Percentiles rank a stretch among this genome's conserved stretches.
These are phyloP conservation scores for Fulmarus glacialis DNA, from an alignment of 2,113 vertebrate species.

Conservation along the genomic window DNA sequence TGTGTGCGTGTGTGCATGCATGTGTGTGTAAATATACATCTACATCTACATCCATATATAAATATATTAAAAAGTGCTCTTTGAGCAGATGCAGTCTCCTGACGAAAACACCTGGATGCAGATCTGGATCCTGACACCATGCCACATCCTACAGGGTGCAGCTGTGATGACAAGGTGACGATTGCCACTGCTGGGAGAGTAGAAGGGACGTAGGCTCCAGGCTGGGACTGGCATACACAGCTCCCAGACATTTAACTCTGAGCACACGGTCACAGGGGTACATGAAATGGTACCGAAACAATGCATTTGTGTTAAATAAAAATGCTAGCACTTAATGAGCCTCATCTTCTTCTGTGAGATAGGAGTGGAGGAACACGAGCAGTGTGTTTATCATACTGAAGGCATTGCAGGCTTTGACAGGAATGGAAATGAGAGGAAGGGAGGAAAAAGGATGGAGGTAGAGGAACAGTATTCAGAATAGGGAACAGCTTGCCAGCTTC, in stretches of 20 bases:
- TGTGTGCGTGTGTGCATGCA: too few relatives aligned
- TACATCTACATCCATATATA: too few relatives aligned
- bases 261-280: neutral
- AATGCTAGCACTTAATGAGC: neutral
- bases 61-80: fast-evolving
- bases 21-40: neutral
- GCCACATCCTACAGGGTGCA: neutral
- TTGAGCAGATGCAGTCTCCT: neutral
- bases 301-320: constrained; percentile 19
- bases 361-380: neutral
- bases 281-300: neutral
- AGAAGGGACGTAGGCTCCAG: neutral
- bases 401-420: constrained; percentile 26
- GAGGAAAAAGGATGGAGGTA: constrained; percentile 19
- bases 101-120: neutral
- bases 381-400: constrained; percentile 54
- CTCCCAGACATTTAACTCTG: neutral
- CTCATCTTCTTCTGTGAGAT: neutral
- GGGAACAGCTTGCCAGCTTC: constrained; percentile 30
- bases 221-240: neutral
- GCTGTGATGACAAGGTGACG: neutral
- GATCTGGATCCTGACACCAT: neutral
- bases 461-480: neutral
- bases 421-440: constrained; percentile 51
- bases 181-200: neutral